phyloP scores from a whole-genome alignment of 2,113 vertebrate genomes.

The Labrus mixtus region DNA sequence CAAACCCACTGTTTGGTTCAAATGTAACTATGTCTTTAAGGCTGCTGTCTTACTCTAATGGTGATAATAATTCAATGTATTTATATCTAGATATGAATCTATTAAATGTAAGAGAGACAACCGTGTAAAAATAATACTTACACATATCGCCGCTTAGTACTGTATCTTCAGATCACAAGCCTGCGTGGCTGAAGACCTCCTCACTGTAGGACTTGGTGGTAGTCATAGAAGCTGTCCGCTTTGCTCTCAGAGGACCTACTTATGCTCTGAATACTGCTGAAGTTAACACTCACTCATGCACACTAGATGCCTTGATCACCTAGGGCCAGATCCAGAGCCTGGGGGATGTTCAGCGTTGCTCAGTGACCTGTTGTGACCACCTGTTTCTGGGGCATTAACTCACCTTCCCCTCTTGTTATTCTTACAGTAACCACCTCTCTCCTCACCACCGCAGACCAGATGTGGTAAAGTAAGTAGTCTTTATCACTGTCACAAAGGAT shows the following conservation, averaged over 20 bases:
- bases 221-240: conserved; percentile 40
- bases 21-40: background rate
- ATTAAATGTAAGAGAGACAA: no score
- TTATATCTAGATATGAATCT: background rate
- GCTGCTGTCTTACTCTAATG: no score
- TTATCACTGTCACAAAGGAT: background rate
- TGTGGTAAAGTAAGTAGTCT: conserved; percentile 88
- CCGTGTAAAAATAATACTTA: background rate
- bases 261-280: conserved; percentile 55
- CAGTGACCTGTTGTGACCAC: conserved; percentile 75
- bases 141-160: background rate
- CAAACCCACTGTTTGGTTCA: background rate
- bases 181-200: background rate
- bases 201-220: conserved; percentile 30
- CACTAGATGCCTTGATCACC: conserved; percentile 60
- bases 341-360: conserved; percentile 63
- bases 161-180: no score
- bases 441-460: conserved; percentile 86
- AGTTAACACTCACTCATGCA: conserved; percentile 55
- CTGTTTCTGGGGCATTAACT: conserved; percentile 60
- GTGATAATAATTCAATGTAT: background rate
- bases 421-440: conserved; percentile 86
- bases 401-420: conserved; percentile 46
- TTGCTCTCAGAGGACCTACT: conserved; percentile 53
- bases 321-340: conserved; percentile 45